These are phyloP conservation scores for Acanthisitta chloris DNA, from an alignment of 2,113 vertebrate genomes.

Conservation along the genomic window DNA sequence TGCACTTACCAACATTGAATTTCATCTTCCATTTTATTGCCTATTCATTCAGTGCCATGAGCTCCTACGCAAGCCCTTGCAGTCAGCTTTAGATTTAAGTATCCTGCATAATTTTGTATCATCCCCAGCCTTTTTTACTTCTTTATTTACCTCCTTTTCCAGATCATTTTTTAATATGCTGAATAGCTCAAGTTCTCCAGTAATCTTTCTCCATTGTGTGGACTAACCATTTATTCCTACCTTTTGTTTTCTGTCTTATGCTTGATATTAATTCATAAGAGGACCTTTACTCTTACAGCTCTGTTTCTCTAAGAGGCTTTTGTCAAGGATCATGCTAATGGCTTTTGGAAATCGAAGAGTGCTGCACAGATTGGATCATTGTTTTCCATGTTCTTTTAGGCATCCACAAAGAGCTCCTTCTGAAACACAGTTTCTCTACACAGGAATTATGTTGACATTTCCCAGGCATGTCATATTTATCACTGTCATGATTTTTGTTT, in stretches of 20 bases:
- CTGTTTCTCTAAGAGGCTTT: neutral
- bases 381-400: neutral
- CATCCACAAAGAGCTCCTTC: neutral
- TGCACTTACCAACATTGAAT: neutral
- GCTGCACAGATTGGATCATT: neutral
- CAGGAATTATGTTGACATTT: neutral
- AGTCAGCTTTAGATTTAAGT: neutral
- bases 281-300: neutral
- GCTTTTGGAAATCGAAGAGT: neutral
- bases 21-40: slow-evolving; percentile 45
- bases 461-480: neutral
- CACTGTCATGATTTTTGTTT: neutral
- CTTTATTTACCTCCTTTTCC: slow-evolving; percentile 3
- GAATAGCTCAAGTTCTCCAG: neutral
- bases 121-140: neutral
- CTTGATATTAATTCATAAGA: neutral
- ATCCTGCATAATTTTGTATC: slow-evolving; percentile 2
- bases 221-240: neutral
- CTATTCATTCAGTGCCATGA: neutral
- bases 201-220: slow-evolving; percentile 2
- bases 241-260: neutral
- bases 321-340: neutral
- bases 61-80: neutral
- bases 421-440: neutral
- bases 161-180: neutral